Percentiles rank a stretch among this genome's conserved stretches.
Conservation (phyloP, 2,888 invertebrate genomes). For the Helleia helle region DNA sequence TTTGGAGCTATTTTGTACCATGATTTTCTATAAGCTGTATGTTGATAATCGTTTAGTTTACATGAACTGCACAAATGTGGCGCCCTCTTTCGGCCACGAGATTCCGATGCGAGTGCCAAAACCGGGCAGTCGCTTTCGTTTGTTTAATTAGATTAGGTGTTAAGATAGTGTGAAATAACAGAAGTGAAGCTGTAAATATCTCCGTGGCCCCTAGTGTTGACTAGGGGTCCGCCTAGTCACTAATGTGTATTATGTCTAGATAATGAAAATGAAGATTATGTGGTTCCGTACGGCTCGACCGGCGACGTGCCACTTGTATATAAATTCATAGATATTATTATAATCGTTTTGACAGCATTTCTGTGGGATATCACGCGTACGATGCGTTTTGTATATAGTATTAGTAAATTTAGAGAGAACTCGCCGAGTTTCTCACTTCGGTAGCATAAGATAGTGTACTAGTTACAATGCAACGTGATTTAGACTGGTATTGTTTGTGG, state of each 20-base stretch:
- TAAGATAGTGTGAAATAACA: conserved; percentile 54
- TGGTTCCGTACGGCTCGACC: conserved; percentile 33
- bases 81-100: neutral
- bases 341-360: conserved; percentile 7
- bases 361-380: conserved; percentile 4
- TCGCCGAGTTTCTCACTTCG: conserved; percentile 41
- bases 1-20: conserved; percentile 33
- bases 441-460: conserved; percentile 50
- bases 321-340: conserved; percentile 16
- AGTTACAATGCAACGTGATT: conserved; percentile 24
- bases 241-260: conserved; percentile 41
- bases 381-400: conserved; percentile 24
- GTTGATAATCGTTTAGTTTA: conserved; percentile 52
- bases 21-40: conserved; percentile 38
- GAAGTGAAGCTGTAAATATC: conserved; percentile 54
- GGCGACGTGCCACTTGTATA: conserved; percentile 46
- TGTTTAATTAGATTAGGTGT: conserved; percentile 15
- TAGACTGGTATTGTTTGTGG: conserved; percentile 11
- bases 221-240: conserved; percentile 59
- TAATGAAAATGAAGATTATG: conserved; percentile 29
- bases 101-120: neutral
- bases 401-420: conserved; percentile 48
- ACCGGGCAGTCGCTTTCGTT: conserved; percentile 2
- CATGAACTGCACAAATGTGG: conserved; percentile 57
- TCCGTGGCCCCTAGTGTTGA: conserved; percentile 34